A percentile compares a stretch with the other conserved stretches of the same genome.
Evolutionary conservation across 2,888 invertebrate species (phyloP).

Genomic region (Drosophila parthenogenetica): DNA sequence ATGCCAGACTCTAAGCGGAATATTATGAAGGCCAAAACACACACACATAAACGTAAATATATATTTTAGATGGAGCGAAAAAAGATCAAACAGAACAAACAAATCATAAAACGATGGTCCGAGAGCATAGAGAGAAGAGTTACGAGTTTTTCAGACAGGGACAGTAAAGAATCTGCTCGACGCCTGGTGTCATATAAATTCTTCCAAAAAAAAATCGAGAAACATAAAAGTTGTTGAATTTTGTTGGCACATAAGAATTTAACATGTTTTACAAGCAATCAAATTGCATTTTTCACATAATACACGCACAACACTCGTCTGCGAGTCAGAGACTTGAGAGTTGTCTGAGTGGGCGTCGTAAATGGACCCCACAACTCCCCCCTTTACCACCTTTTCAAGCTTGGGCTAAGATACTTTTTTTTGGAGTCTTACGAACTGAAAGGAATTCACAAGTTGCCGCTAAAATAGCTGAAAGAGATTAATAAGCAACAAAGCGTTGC

Average conservation of each 20-base stretch:
- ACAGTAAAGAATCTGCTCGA: conserved; percentile 47
- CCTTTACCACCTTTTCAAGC: not conserved
- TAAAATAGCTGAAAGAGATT: conserved; percentile 59
- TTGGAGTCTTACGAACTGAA: conserved; percentile 11
- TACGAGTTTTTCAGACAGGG: not conserved
- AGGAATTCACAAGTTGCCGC: conserved; percentile 66
- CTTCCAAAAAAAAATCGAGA: conserved; percentile 50
- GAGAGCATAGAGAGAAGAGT: conserved; percentile 3
- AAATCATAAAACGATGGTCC: conserved; percentile 55
- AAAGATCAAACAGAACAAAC: conserved; percentile 53
- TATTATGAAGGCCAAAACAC: conserved; percentile 24
- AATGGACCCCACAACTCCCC: conserved; percentile 26
- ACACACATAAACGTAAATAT: conserved; percentile 12
- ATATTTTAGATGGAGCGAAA: conserved; percentile 38
- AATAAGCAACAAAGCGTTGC: conserved; percentile 57
- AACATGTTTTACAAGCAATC: conserved; percentile 83
- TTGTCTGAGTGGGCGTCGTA: conserved; percentile 48
- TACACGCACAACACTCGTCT: conserved; percentile 38
- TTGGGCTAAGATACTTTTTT: not conserved
- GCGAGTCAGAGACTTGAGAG: conserved; percentile 1
- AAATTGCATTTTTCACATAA: conserved; percentile 84
- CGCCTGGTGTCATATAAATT: conserved; percentile 72
- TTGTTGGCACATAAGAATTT: conserved; percentile 70
- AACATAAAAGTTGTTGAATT: conserved; percentile 61
- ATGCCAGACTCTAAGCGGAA: conserved; percentile 36